These are phyloP conservation scores for Chaetops frenatus DNA, from an alignment of 2,113 vertebrate species.

Conservation along the genomic window DNA sequence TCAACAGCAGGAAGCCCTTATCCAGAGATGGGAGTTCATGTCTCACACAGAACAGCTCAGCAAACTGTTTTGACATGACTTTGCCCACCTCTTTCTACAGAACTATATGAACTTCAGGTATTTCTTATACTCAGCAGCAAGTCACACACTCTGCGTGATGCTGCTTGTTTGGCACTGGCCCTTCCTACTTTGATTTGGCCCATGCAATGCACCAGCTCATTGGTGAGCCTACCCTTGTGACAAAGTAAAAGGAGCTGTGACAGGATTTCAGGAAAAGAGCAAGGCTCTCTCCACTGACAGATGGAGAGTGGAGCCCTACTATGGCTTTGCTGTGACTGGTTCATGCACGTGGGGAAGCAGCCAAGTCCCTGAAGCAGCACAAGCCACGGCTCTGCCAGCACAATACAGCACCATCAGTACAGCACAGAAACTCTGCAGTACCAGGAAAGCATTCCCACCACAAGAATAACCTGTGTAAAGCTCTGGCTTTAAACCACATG, in stretches of 20 bases:
- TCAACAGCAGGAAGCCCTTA: neutral
- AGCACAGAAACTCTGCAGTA: neutral
- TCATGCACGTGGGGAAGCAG: rapidly evolving
- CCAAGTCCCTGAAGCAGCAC: neutral
- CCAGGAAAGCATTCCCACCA: neutral
- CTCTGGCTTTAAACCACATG: neutral
- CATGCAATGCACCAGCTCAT: rapidly evolving
- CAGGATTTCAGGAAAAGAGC: neutral
- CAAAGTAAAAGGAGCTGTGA: neutral
- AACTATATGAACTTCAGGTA: neutral
- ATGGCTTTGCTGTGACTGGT: neutral
- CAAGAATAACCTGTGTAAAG: neutral
- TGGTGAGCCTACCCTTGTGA: neutral
- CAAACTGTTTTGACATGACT: neutral
- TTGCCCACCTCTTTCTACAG: neutral
- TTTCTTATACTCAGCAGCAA: neutral
- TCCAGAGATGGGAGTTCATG: neutral
- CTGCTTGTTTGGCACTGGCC: neutral
- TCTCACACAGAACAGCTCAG: rapidly evolving
- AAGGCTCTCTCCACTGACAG: neutral
- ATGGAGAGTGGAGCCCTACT: neutral
- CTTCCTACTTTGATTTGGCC: neutral
- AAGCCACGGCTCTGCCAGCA: neutral
- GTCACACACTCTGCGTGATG: neutral
- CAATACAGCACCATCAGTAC: neutral